phyloP scores from a whole-genome alignment of 2,113 vertebrate genomes.

The Euleptes europaea region DNA sequence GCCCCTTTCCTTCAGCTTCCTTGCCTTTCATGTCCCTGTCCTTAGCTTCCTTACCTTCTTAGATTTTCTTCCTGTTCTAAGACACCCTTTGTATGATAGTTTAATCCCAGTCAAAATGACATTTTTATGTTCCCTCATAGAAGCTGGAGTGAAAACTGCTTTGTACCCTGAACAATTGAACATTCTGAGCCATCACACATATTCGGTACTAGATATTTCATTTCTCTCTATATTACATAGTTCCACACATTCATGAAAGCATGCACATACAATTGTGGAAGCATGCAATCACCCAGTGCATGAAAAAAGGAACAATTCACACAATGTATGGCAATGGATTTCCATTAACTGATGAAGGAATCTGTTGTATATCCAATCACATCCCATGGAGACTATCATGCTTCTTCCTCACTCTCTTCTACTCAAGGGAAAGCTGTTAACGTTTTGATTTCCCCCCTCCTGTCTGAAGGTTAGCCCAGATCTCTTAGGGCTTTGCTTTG shows the following conservation, averaged over 20 bases:
- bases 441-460: too few species aligned
- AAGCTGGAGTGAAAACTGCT: neutral
- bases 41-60: neutral
- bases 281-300: too few species aligned
- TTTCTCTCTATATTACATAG: too few species aligned
- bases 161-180: neutral
- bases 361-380: neutral
- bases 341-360: neutral
- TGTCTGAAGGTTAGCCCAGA: neutral
- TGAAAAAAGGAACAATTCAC: neutral
- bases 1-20: too few species aligned
- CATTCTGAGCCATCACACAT: neutral
- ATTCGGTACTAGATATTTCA: too few species aligned
- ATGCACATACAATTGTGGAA: too few species aligned
- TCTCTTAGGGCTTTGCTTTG: fast-evolving
- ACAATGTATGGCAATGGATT: neutral
- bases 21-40: neutral
- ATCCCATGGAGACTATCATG: neutral
- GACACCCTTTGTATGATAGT: neutral
- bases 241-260: neutral
- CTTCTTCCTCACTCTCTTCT: neutral
- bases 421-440: neutral
- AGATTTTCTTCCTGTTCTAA: neutral
- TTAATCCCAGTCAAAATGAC: neutral
- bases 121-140: neutral